Percentiles rank a stretch among this genome's conserved stretches.
Evolutionary conservation across 2,888 invertebrate genomes (phyloP).

Genomic region (Chelonus formosanus): DNA sequence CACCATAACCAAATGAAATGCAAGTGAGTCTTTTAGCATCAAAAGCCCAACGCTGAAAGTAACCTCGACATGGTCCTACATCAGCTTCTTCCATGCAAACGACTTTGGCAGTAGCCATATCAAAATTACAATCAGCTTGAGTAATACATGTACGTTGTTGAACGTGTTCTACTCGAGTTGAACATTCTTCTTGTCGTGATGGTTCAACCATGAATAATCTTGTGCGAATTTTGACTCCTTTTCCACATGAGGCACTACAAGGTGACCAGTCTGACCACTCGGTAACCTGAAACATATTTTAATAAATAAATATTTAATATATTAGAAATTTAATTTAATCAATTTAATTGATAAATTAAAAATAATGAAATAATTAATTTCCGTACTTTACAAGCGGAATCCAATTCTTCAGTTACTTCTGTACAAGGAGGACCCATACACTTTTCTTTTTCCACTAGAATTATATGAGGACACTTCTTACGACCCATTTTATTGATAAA

Average conservation of each 20-base stretch:
- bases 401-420: slow-evolving; percentile 68
- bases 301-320: too few relatives aligned
- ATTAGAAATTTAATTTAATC: neutral
- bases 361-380: slow-evolving; percentile 5
- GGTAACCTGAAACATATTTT: slow-evolving; percentile 69
- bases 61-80: slow-evolving; percentile 87
- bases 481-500: slow-evolving; percentile 76
- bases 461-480: slow-evolving; percentile 83
- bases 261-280: slow-evolving; percentile 94
- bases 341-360: slow-evolving; percentile 7
- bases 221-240: slow-evolving; percentile 78
- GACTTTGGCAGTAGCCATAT: slow-evolving; percentile 81
- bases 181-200: slow-evolving; percentile 73
- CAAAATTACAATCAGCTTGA: slow-evolving; percentile 75
- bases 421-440: slow-evolving; percentile 79
- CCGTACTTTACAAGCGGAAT: slow-evolving; percentile 69
- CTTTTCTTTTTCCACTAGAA: slow-evolving; percentile 80
- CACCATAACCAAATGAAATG: slow-evolving; percentile 87
- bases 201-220: slow-evolving; percentile 76
- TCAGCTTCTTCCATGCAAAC: slow-evolving; percentile 84
- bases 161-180: slow-evolving; percentile 74
- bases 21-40: slow-evolving; percentile 79
- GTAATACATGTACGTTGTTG: slow-evolving; percentile 79
- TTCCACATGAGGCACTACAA: slow-evolving; percentile 88
- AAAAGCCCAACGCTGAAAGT: slow-evolving; percentile 89